A percentile compares a stretch with the other conserved stretches of the same genome.
Conservation (phyloP, 2,888 invertebrate species). For the Amphipoea lucens region DNA sequence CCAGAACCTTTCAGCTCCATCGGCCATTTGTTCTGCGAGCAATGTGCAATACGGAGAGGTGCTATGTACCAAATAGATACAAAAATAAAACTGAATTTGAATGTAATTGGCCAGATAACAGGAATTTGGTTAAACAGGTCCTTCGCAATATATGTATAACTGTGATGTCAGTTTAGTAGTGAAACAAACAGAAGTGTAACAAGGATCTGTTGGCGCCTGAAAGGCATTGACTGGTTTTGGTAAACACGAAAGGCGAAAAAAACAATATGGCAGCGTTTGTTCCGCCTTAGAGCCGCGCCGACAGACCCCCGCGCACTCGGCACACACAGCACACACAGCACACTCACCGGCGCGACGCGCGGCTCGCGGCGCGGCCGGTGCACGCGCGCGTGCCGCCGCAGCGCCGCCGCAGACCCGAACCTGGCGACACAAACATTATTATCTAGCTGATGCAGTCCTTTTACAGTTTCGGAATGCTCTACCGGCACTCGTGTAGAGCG, state of each 20-base stretch:
- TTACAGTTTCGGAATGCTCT: too few relatives aligned
- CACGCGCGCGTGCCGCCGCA: conserved; percentile 82
- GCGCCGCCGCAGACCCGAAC: conserved; percentile 82
- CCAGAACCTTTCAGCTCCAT: too few relatives aligned
- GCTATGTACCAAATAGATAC: background rate
- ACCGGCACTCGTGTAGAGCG: too few relatives aligned
- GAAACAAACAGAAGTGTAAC: background rate
- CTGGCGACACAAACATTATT: conserved; percentile 64
- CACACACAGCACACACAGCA: too few relatives aligned
- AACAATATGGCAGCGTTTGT: too few relatives aligned
- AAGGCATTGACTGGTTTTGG: too few relatives aligned
- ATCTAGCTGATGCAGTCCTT: too few relatives aligned
- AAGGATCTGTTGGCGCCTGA: background rate
- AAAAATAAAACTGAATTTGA: background rate
- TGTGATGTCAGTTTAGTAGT: background rate
- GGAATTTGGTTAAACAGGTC: background rate
- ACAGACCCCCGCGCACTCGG: too few relatives aligned
- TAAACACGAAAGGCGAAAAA: too few relatives aligned
- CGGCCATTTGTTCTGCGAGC: too few relatives aligned
- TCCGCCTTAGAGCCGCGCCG: too few relatives aligned
- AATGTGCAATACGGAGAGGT: too few relatives aligned
- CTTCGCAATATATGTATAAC: background rate
- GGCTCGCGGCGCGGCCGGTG: conserved; percentile 67
- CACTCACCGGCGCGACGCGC: background rate
- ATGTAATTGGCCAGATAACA: background rate